Evolutionary conservation across 1,140 invertebrate genomes (phyloP), one percentile per base, ranked within the genome.

Genomic region (Drosophila baimaii): DNA sequence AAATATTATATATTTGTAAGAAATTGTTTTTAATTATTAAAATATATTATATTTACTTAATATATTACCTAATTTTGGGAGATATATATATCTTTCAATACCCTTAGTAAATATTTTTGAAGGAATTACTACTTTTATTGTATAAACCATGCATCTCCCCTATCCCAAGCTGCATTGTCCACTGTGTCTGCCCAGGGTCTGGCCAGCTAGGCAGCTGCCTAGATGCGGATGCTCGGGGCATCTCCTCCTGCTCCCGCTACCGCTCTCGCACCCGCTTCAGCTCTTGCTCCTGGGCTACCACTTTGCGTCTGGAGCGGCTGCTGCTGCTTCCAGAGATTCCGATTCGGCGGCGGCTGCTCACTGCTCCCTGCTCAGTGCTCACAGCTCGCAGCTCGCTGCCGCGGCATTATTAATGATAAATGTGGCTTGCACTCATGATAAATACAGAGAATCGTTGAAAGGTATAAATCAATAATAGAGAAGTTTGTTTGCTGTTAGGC

Each of bases 381-480:
- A 37, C 27, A 39, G 62, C 63, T 80, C 57, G 46, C 49, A 52
- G 47, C 59, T 52, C 13, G 75, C 79, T 62, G 52, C 47, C 70
- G 81, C 79, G 70, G 83, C 84, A 89, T 89, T 89, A 89, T 89
- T 89, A 91, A 91, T 91, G 90, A 91, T 90, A 91, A 91, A 91
- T 91, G 89, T 86, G 85, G 80, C 85, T 90, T 91, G 90, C 79
- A 88, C 82, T 83, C 82, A 84, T 91, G 90, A 91, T 91, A 91
- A 91, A 91, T 91, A 91, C 83, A 90, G 90, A 90, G 90, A 88
- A 91, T 88, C 86, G 90, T 89, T 91, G 90, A 91, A 91, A 91
- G 86, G 90, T 88, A 91, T 90, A 90, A 90, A 90, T 90, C 83
- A 89, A 89, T 89, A 89, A 89, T 89, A 89, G 80, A 89, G 84